Base-by-base conservation (phyloP, 2,797 vertebrate genomes). In the Enteromius argenteus region DNA sequence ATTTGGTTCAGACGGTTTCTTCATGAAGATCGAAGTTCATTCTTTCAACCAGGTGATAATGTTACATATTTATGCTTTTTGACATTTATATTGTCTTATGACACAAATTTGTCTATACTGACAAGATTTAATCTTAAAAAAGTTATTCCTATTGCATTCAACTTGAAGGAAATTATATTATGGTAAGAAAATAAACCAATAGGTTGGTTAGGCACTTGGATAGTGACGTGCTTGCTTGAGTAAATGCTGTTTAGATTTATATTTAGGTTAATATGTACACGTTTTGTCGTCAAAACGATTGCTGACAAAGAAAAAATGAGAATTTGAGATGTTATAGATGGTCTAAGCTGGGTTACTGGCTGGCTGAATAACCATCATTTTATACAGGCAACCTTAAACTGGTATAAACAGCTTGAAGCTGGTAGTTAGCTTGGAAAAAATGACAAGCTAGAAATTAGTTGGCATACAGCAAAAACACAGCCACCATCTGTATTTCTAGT, bases 1-100 rank as follows among this genome's bases (percentile, higher is more conserved):
- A 60, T 49, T 15, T 23, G 44, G 44, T 60, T 60, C 37, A 21
- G 14, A 15, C 17, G 49, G 39, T 62, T 46, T 37, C 56, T 15
- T 35, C 10, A 1, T 44, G 42, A 44, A 5, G 27, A 14, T 62
- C 13, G 4, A n/a, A 49, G 21, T 64, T 62, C 13, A 64, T 64
- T 23, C 19, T 81, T 44, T 73, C 27, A 46, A 35, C 23, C 19
- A 74, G 80, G 56, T 81, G 56, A 82, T 32, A 32, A 19, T 35
- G 1, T 21, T 13, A 72, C 9, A 71, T 17, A 13, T 60, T 56
- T 72, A 3, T 60, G 17, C 27, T 2, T n/a, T 5, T 17, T 4
- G 7, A 23, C 4, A 17, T n/a, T 35, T 79, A 1, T 13, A 1
- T 9, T 60, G 13, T 4, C 11, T 46, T 11, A 19, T 64, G 3